These are phyloP conservation scores for Helarctos malayanus DNA, from an alignment of 2,797 vertebrate genomes.

Conservation along the genomic window DNA sequence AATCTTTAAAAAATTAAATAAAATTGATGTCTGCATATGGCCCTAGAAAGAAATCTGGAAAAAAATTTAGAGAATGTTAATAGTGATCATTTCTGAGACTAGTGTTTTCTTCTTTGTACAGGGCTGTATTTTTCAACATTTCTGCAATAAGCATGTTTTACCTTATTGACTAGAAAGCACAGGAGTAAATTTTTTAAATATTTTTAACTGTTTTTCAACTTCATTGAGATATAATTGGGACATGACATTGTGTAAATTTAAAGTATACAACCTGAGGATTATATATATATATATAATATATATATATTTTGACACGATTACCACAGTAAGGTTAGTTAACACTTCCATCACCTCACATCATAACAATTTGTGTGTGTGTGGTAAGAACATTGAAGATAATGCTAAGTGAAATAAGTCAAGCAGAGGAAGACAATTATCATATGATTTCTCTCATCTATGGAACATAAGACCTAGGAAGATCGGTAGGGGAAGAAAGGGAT, in stretches of 20 bases:
- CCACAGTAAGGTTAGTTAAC: neutral
- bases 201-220: neutral
- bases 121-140: conserved; percentile 31
- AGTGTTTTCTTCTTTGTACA: conserved; percentile 11
- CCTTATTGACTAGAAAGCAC: neutral
- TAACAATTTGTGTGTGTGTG: neutral
- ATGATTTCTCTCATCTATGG: too few relatives aligned
- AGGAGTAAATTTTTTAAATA: neutral
- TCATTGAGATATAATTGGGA: neutral
- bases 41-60: conserved; percentile 17
- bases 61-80: conserved; percentile 39
- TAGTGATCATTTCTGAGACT: neutral
- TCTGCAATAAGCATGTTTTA: neutral
- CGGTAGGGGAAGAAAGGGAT: too few relatives aligned
- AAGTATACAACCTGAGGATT: neutral
- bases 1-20: neutral
- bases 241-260: neutral
- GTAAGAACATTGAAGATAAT: neutral
- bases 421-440: too few relatives aligned
- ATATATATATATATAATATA: neutral
- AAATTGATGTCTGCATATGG: neutral
- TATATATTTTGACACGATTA: neutral
- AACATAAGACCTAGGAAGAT: too few relatives aligned
- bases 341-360: neutral
- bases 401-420: too few relatives aligned